Percentiles rank a stretch among this genome's conserved stretches.
Evolutionary conservation across 1,140 invertebrate species (phyloP).

Genomic region (Thaumetopoea pityocampa): DNA sequence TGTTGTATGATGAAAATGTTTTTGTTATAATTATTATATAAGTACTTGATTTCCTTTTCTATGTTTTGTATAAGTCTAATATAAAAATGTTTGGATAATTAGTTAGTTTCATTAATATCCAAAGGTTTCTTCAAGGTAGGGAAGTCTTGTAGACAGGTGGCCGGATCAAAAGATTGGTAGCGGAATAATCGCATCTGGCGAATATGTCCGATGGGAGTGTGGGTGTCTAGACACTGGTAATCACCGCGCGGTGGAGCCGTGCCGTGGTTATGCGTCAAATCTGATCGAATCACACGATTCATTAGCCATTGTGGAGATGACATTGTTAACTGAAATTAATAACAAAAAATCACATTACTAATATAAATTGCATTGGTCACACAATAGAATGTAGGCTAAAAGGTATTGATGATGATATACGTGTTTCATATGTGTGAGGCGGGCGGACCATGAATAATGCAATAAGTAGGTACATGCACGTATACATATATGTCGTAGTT

Average conservation of each 20-base stretch:
- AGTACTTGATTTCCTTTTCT: conserved; percentile 5
- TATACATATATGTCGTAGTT: too few relatives aligned
- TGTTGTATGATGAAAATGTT: too few relatives aligned
- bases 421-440: too few relatives aligned
- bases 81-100: conserved; percentile 4
- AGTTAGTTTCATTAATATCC: conserved; percentile 7
- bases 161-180: conserved; percentile 56
- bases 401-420: too few relatives aligned
- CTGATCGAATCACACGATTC: conserved; percentile 57
- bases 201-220: conserved; percentile 64
- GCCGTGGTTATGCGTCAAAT: conserved; percentile 59
- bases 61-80: conserved; percentile 9
- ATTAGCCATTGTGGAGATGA: conserved; percentile 45
- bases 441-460: too few relatives aligned
- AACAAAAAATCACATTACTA: conserved; percentile 12
- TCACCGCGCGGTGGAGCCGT: conserved; percentile 56
- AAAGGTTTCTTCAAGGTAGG: conserved; percentile 30
- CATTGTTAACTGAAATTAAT: conserved; percentile 50
- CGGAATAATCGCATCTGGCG: conserved; percentile 48
- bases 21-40: too few relatives aligned
- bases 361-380: too few relatives aligned
- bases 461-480: too few relatives aligned
- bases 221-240: conserved; percentile 60
- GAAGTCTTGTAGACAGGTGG: conserved; percentile 52
- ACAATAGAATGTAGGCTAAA: too few relatives aligned